Conservation (phyloP, 2,113 vertebrate species). For the Tapirus terrestris region DNA sequence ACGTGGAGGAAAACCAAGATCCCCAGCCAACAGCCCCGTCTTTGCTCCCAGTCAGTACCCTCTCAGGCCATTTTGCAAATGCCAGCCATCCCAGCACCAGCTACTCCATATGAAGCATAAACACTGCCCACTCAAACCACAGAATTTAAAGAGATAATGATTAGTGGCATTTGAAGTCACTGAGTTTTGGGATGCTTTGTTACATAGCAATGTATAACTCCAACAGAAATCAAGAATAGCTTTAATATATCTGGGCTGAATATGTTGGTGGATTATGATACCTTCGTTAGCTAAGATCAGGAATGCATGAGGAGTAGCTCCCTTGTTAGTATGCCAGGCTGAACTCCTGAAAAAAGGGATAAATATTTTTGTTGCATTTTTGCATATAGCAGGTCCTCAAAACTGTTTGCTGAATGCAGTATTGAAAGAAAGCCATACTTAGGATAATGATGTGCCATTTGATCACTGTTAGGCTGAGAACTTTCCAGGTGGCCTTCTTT, state of each 20-base stretch:
- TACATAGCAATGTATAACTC: not conserved
- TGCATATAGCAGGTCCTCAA: not conserved
- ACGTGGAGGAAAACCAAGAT: rapidly evolving
- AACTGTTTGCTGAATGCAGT: not conserved
- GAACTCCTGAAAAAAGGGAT: not conserved
- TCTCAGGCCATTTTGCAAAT: not conserved
- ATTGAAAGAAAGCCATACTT: not conserved
- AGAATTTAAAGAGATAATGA: not conserved
- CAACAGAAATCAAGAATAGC: not conserved
- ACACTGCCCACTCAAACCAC: not conserved
- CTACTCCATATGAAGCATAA: not conserved
- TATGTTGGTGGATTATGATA: not conserved
- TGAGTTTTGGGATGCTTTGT: not conserved
- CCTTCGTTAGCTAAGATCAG: not conserved
- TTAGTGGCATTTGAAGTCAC: not conserved
- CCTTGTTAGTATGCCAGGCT: not conserved
- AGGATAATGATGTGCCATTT: not conserved
- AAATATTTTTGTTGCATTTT: not conserved
- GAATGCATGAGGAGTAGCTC: not conserved
- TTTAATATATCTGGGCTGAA: not conserved
- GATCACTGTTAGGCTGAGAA: not conserved
- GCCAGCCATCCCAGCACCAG: not conserved
- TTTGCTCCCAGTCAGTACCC: not conserved
- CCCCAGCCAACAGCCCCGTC: no score
- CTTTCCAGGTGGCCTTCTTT: not conserved